Evolutionary conservation across 35 echinoderm and acorn worm genomes (phyloP).

Genomic region (Lytechinus variegatus): DNA sequence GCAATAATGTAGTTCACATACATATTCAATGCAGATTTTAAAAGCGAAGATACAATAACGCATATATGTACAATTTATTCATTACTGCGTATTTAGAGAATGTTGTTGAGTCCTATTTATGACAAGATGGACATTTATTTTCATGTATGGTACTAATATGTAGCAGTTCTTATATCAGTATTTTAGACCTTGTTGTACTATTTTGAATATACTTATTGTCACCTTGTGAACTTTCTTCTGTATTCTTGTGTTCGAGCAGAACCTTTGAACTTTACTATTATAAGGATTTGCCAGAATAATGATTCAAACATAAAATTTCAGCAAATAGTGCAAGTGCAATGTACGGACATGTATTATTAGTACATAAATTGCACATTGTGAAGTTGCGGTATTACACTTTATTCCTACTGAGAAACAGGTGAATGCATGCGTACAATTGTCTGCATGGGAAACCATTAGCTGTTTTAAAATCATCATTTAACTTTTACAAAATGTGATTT

Average conservation of each 20-base stretch:
- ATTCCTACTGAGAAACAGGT: not conserved
- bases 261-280: not conserved
- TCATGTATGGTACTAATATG: not conserved
- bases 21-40: not conserved
- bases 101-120: not conserved
- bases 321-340: not conserved
- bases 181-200: not conserved
- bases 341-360: not conserved
- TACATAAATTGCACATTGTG: not conserved
- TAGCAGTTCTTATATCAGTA: too few relatives aligned
- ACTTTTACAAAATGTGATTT: too few relatives aligned
- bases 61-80: not conserved
- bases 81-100: not conserved
- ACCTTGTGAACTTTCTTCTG: constrained; percentile 1
- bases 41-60: not conserved
- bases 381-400: not conserved
- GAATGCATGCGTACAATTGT: not conserved
- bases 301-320: not conserved
- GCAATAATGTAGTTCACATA: not conserved
- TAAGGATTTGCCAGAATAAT: too few relatives aligned
- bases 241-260: not conserved
- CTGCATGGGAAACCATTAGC: not conserved
- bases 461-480: not conserved
- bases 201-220: not conserved
- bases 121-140: not conserved